phyloP scores from a whole-genome alignment of 2,888 invertebrate genomes.

The Mechanitis messenoides region DNA sequence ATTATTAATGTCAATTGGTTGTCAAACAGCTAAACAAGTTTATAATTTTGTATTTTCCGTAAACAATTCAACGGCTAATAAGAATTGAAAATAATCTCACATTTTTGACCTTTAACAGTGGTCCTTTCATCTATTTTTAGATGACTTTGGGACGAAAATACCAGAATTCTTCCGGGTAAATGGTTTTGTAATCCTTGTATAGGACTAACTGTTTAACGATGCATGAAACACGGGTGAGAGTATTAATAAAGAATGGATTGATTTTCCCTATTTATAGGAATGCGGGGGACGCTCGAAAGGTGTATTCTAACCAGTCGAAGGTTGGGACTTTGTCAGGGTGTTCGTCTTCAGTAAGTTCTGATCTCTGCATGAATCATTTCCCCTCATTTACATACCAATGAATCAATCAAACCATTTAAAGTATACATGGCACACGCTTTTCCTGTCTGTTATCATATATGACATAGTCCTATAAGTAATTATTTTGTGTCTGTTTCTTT shows the following conservation, averaged over 20 bases:
- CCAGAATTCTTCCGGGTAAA: slow-evolving; percentile 73
- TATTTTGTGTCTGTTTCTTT: no score
- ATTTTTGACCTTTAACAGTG: slow-evolving; percentile 17
- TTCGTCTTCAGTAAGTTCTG: slow-evolving; percentile 80
- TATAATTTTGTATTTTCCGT: slow-evolving; percentile 16
- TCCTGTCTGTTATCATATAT: no score
- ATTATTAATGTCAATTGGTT: slow-evolving; percentile 9
- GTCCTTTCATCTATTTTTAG: slow-evolving; percentile 32
- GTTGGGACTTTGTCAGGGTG: slow-evolving; percentile 81
- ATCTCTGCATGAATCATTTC: slow-evolving; percentile 25
- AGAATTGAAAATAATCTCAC: slow-evolving; percentile 12
- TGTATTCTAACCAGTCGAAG: slow-evolving; percentile 77
- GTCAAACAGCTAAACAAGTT: slow-evolving; percentile 14
- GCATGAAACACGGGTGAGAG: slow-evolving; percentile 54
- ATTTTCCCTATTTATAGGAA: slow-evolving; percentile 75
- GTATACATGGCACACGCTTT: no score
- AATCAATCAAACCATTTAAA: background rate
- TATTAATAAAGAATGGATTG: slow-evolving; percentile 63
- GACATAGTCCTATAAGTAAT: no score
- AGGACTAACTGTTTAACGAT: slow-evolving; percentile 53
- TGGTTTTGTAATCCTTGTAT: slow-evolving; percentile 52
- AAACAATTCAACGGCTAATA: slow-evolving; percentile 21
- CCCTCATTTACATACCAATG: slow-evolving; percentile 5
- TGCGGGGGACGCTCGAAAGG: slow-evolving; percentile 72
- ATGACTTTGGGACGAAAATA: slow-evolving; percentile 74